Conservation (phyloP, 2,113 vertebrate species). For the Paramormyrops kingsleyae region DNA sequence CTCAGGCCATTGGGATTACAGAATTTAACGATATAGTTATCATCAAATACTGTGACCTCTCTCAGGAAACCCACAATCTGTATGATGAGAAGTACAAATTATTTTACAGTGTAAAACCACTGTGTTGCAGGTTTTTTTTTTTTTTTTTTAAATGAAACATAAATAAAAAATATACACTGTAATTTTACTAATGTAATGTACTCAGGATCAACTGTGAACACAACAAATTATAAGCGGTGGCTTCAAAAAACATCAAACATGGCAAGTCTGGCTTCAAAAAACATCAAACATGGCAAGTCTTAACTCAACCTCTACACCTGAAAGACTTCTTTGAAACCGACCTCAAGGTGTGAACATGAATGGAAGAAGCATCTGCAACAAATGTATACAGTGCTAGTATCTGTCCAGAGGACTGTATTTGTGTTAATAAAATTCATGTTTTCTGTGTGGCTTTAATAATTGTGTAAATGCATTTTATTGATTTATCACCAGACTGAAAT, state of each 20-base stretch:
- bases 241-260: not conserved
- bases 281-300: not conserved
- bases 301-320: not conserved
- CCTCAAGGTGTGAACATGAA: not conserved
- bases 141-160: not conserved
- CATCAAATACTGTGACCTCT: not conserved
- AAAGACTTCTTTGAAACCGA: not conserved
- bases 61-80: not conserved
- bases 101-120: not conserved
- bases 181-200: not conserved
- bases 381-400: not conserved
- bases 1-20: not conserved
- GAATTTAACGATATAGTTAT: not conserved
- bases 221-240: not conserved
- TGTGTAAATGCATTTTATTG: not conserved
- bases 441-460: not conserved
- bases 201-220: not conserved
- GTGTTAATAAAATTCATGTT: not conserved
- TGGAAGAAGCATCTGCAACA: not conserved
- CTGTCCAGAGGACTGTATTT: not conserved
- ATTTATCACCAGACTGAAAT: not conserved
- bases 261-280: not conserved
- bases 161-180: not conserved
- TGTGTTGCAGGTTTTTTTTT: not conserved
- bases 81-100: not conserved